Percentiles rank a stretch among this genome's conserved stretches.
phyloP scores from a whole-genome alignment of 1,140 invertebrate genomes.

The Alviniconcha marisindica region DNA sequence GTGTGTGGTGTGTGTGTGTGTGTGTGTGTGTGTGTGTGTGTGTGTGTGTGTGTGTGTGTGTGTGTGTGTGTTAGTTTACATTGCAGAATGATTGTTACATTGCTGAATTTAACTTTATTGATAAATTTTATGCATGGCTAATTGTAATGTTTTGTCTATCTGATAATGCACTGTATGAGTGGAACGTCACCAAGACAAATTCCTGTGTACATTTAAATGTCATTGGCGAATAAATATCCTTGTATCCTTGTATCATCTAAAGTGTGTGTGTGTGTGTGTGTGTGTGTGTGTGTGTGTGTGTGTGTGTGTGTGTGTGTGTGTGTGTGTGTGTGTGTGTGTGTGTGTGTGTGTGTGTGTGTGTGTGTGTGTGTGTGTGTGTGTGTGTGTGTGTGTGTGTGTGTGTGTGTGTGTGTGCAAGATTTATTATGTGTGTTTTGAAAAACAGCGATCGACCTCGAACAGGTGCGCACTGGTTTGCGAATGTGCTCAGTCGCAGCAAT shows the following conservation, averaged over 20 bases:
- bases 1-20: not conserved
- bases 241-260: not conserved
- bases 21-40: not conserved
- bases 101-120: no score
- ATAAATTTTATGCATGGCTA: no score
- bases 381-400: slow-evolving; percentile 20
- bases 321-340: not conserved
- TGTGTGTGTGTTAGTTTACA: not conserved
- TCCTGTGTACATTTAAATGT: no score
- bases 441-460: not conserved
- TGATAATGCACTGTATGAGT: no score
- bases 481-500: no score
- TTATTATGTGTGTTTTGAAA: not conserved
- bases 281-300: not conserved
- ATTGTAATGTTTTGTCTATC: no score
- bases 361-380: slow-evolving; percentile 10
- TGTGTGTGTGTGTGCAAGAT: not conserved
- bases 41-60: no score
- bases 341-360: not conserved
- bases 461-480: no score
- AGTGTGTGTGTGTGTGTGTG: not conserved
- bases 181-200: no score
- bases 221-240: no score
- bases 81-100: no score
- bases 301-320: not conserved